phyloP scores from a whole-genome alignment of 2,113 vertebrate species.

The Cebidichthys violaceus region DNA sequence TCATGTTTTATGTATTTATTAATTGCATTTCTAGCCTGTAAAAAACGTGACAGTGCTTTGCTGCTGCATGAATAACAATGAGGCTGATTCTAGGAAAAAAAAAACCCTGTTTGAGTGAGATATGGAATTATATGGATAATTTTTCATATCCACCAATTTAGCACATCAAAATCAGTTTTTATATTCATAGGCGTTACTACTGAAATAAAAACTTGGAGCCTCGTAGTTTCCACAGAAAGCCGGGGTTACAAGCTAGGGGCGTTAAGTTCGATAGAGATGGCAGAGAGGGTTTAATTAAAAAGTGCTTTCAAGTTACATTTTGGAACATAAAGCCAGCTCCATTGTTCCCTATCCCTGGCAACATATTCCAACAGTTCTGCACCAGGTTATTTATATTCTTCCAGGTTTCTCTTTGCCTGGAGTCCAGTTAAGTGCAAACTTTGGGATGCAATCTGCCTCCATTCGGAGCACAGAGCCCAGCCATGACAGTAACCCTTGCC shows the following conservation, averaged over 20 bases:
- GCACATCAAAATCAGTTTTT: not conserved
- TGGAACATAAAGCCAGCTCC: not conserved
- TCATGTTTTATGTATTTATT: not conserved
- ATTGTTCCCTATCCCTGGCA: not conserved
- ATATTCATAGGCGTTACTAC: not conserved
- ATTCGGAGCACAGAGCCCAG: not conserved
- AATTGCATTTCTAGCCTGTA: not conserved
- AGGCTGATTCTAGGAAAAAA: not conserved
- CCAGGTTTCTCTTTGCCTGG: not conserved
- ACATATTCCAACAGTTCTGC: not conserved
- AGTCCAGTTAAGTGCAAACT: not conserved
- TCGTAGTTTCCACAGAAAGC: not conserved
- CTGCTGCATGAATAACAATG: not conserved
- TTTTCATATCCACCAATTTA: not conserved
- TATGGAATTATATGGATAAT: not conserved
- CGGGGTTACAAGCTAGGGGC: not conserved
- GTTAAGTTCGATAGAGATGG: not conserved
- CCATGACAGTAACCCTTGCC: not conserved
- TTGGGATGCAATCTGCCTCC: fast-evolving
- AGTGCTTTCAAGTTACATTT: not conserved
- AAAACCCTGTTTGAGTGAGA: not conserved
- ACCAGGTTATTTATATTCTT: not conserved
- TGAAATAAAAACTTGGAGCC: not conserved
- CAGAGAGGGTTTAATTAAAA: not conserved
- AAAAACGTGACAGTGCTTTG: not conserved